These are phyloP conservation scores for Agriopis aurantiaria DNA, from an alignment of 2,888 invertebrate species.

Conservation along the genomic window DNA sequence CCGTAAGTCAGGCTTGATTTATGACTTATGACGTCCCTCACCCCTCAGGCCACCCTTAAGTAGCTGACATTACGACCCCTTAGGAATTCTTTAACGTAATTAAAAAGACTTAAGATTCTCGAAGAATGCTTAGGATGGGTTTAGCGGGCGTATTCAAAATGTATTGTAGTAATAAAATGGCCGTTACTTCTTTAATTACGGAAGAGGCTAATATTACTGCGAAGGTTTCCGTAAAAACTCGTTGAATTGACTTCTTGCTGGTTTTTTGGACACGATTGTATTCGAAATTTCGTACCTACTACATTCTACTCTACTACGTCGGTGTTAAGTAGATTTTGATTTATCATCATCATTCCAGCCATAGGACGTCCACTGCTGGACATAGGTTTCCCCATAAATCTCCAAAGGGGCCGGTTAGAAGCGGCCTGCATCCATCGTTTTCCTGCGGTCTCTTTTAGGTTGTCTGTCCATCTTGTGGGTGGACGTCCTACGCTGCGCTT, in stretches of 20 bases:
- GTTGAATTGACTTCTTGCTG: background rate
- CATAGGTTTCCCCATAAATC: too few species aligned
- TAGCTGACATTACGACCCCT: slow-evolving; percentile 49
- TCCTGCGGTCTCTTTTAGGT: too few species aligned
- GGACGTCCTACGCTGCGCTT: too few species aligned
- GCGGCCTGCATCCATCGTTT: too few species aligned
- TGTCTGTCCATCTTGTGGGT: too few species aligned
- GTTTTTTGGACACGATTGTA: background rate
- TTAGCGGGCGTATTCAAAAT: slow-evolving; percentile 22
- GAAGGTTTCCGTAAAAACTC: slow-evolving; percentile 8
- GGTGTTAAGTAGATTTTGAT: too few species aligned
- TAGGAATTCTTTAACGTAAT: slow-evolving; percentile 59
- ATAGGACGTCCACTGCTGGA: too few species aligned
- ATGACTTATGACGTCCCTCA: slow-evolving; percentile 42
- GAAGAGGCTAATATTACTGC: slow-evolving; percentile 6
- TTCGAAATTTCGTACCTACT: background rate
- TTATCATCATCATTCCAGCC: too few species aligned
- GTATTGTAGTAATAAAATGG: slow-evolving; percentile 31
- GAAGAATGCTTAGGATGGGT: slow-evolving; percentile 28
- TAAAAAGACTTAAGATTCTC: slow-evolving; percentile 53
- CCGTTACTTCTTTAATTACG: slow-evolving; percentile 22
- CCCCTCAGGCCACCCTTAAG: slow-evolving; percentile 34
- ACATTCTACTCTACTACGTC: too few species aligned
- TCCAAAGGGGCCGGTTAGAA: too few species aligned
- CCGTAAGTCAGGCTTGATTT: slow-evolving; percentile 55